Evolutionary conservation across 2,797 vertebrate species (phyloP).

Genomic region (Centroberyx gerrardi): DNA sequence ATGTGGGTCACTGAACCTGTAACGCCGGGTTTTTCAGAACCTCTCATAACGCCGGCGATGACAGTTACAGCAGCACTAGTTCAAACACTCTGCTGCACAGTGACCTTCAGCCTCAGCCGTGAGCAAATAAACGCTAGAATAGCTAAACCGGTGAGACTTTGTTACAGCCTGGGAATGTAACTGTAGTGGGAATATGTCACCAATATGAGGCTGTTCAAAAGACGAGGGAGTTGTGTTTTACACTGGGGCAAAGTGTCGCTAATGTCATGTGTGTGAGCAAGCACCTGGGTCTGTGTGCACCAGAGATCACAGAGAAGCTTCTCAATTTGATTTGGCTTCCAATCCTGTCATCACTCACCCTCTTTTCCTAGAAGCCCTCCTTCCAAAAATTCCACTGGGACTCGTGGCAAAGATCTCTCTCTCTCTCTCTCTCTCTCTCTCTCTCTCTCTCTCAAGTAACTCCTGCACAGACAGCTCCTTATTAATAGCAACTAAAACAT

Average conservation of each 20-base stretch:
- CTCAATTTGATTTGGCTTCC: conserved; percentile 15
- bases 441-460: conserved; percentile 31
- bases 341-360: background rate
- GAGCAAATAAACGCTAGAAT: conserved; percentile 36
- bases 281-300: background rate
- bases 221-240: background rate
- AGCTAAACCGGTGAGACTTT: conserved; percentile 1
- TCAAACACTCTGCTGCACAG: conserved; percentile 28
- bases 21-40: conserved; percentile 31
- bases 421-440: conserved; percentile 14
- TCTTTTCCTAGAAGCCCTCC: conserved; percentile 53
- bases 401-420: conserved; percentile 16
- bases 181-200: background rate
- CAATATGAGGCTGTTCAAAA: background rate
- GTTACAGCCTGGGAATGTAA: conserved; percentile 19
- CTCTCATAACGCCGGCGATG: conserved; percentile 9
- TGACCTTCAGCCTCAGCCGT: conserved; percentile 21
- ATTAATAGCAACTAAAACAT: conserved; percentile 47
- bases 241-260: background rate
- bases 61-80: conserved; percentile 16
- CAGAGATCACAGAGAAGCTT: background rate
- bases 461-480: conserved; percentile 23
- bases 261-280: background rate
- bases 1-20: conserved; percentile 62
- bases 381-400: conserved; percentile 29